Evolutionary conservation across 2,797 vertebrate genomes (phyloP), one percentile per base, ranked within the genome.

Genomic region (Enoplosus armatus): DNA sequence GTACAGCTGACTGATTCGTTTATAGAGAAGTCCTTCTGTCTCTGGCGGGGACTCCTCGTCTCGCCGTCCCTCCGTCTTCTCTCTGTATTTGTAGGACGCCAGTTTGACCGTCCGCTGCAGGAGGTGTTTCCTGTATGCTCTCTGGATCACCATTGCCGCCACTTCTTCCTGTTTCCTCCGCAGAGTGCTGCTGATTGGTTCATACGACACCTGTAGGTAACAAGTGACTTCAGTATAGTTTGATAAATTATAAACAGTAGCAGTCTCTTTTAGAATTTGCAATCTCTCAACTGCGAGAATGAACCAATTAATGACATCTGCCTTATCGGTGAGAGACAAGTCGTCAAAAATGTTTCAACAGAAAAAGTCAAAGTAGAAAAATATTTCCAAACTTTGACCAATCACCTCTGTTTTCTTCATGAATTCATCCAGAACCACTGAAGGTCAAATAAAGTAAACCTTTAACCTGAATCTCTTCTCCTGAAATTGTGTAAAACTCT

Each of bases 141-240:
- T 94, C 88, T 99, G 98, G 93, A 99, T 99, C 83, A 96, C 95
- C 0, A 63, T 85, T 0, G 96, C 98, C 0, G 97, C 97, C 12
- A 98, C 95, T 45, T 99, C 98, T 82, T 99, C 97, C 0, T 98
- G 97, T 68, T 98, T 99, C 67, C 97, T 95, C 69, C 95, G 95
- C 80, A 99, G 92, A 8, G 98, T 99, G 86, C 94, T 98, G 87
- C 96, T 97, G 91, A 99, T 98, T 83, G 98, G 98, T 74, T 99
- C 97, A 0, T 98, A 97, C 1, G 96, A 98, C 43, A 86, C 88
- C 93, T 93, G 79, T 0, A 59, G n/a, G 35, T 2, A n/a, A 81
- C 14, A 72, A 50, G 39, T 73, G 24, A 74, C 16, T 31, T 26
- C 16, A 55, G 29, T 12, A 5, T 10, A 55, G 1, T 20, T 26